Percentiles rank a stretch among this genome's conserved stretches.
Conservation (phyloP, 2,888 invertebrate genomes). For the Pristionchus arcanus region DNA sequence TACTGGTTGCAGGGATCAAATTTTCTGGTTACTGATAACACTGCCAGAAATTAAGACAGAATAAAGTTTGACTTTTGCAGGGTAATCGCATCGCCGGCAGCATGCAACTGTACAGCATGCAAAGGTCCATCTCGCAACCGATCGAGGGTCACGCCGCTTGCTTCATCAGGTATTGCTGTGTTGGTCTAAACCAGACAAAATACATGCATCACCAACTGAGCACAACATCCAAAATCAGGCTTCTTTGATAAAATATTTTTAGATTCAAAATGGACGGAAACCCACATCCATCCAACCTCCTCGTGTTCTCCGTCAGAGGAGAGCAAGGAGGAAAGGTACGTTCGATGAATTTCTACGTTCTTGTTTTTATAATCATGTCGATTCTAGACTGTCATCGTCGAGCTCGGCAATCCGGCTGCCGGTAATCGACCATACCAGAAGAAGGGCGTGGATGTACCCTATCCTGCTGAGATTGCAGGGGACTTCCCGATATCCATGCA, state of each 20-base stretch:
- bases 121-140: constrained; percentile 97
- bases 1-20: constrained; percentile 89
- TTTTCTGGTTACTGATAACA: too few species aligned
- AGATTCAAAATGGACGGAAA: constrained; percentile 95
- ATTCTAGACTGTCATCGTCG: constrained; percentile 89
- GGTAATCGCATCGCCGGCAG: constrained; percentile 98
- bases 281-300: constrained; percentile 91
- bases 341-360: not conserved
- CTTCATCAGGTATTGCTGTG: constrained; percentile 89
- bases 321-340: constrained; percentile 90
- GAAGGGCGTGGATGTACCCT: constrained; percentile 99
- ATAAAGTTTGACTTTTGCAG: too few species aligned
- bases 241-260: too few species aligned
- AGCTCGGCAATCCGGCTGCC: constrained; percentile 93
- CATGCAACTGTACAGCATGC: constrained; percentile 99
- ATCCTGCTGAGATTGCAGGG: constrained; percentile 96
- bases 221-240: too few species aligned
- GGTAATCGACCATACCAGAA: constrained; percentile 98
- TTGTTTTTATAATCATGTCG: too few species aligned
- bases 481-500: constrained; percentile 99
- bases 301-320: constrained; percentile 95
- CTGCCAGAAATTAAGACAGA: too few species aligned
- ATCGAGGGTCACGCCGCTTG: constrained; percentile 99
- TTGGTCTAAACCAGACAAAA: too few species aligned
- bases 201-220: too few species aligned